Evolutionary conservation across 2,113 vertebrate species (phyloP).

Genomic region (Indicator maculatus): DNA sequence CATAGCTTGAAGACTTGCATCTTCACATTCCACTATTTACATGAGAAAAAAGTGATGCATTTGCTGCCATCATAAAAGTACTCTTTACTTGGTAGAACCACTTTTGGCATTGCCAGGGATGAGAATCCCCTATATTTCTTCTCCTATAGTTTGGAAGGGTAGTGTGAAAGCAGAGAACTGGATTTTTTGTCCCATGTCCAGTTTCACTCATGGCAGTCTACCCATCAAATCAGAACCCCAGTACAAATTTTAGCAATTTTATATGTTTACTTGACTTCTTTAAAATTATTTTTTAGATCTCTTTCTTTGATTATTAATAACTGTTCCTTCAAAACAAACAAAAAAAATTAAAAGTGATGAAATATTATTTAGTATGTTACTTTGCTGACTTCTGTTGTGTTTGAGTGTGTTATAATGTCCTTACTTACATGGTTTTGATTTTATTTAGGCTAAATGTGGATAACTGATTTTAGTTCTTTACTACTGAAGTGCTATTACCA

Average conservation of each 20-base stretch:
- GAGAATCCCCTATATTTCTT: background rate
- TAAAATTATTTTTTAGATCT: background rate
- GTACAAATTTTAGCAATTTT: background rate
- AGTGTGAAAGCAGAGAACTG: background rate
- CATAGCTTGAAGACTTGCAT: background rate
- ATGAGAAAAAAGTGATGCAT: background rate
- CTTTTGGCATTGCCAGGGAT: background rate
- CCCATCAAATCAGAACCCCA: background rate
- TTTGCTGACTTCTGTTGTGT: background rate
- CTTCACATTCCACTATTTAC: background rate
- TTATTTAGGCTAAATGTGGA: background rate
- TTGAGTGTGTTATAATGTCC: accelerated
- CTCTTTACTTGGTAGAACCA: background rate
- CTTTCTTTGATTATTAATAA: background rate
- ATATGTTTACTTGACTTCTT: background rate
- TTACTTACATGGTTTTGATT: background rate
- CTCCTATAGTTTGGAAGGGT: background rate
- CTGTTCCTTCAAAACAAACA: background rate
- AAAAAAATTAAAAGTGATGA: background rate
- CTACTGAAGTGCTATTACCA: background rate
- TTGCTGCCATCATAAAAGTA: background rate
- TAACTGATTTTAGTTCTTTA: background rate
- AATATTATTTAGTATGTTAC: background rate
- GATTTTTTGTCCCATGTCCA: background rate
- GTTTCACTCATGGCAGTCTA: background rate